A percentile compares a stretch with the other conserved stretches of the same genome.
These are phyloP conservation scores for Crocidura indochinensis DNA, from an alignment of 2,797 vertebrate species.

Conservation along the genomic window DNA sequence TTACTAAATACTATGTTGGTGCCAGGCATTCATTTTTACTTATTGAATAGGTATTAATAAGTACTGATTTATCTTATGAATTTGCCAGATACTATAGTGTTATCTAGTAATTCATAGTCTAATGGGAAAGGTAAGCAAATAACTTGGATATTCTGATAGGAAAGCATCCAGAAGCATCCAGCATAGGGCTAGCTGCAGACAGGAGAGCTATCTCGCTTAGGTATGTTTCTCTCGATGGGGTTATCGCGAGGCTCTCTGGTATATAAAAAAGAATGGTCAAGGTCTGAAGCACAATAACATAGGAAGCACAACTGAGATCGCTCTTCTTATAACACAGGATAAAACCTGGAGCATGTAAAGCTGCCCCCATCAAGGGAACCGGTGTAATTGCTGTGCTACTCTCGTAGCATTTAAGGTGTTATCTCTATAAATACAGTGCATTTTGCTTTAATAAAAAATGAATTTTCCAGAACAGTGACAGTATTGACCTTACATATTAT, in stretches of 20 bases:
- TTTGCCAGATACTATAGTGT: not conserved
- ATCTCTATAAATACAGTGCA: slow-evolving; percentile 86
- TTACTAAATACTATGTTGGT: too few relatives aligned
- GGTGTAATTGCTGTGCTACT: slow-evolving; percentile 77
- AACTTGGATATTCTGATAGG: not conserved
- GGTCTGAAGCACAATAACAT: not conserved
- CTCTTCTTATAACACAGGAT: slow-evolving; percentile 28
- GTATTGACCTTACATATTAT: slow-evolving; percentile 93
- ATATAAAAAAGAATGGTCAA: not conserved
- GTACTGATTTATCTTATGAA: not conserved
- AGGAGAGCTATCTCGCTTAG: not conserved
- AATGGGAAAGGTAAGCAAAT: not conserved
- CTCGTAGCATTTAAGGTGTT: slow-evolving; percentile 82
- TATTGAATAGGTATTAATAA: slow-evolving; percentile 21
- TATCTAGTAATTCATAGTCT: not conserved
- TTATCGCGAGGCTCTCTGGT: slow-evolving; percentile 3
- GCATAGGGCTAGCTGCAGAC: not conserved
- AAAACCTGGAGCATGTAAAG: slow-evolving; percentile 35
- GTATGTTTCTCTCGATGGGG: not conserved
- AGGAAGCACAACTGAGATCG: not conserved
- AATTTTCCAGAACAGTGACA: slow-evolving; percentile 92
- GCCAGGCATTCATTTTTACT: not conserved
- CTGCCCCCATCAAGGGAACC: slow-evolving; percentile 62
- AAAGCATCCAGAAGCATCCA: not conserved
- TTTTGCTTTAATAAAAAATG: slow-evolving; percentile 92